Base-by-base conservation (phyloP, 2,113 vertebrate species). In the Puffinus mauretanicus region DNA sequence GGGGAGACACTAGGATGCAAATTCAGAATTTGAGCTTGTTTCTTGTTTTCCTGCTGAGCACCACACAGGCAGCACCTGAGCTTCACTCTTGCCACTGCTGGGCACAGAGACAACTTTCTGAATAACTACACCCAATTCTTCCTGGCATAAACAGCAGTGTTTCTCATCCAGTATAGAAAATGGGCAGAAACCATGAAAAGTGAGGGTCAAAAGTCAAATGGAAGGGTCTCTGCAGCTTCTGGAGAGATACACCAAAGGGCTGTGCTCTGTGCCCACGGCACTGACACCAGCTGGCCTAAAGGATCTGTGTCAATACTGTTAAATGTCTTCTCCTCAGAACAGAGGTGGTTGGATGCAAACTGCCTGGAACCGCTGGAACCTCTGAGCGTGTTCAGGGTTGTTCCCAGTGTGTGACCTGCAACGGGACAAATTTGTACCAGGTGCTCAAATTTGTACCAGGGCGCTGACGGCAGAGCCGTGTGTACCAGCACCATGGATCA, bases 401-500 rank as follows among this genome's bases (percentile, higher is more conserved):
- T 15, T 79, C 34, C 55, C 16, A 54, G 25, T 1, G 0, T 14
- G 17, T 27, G 61, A 49, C 44, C 26, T 60, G 54, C 19, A 51
- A 42, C 0, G 1, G 25, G 25, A 5, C 36, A 19, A 36, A 25
- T 20, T 21, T 6, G 6, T 13, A n/a, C 19, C 27, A 30, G 17
- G 25, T 10, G 40, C 40, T 40, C 36, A 19, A 36, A 25, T 20
- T 17, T 6, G 6, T 13, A n/a, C 19, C 27, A 30, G 17, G 25
- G 16, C n/a, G 24, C 8, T 15, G 13, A 20, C 3, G 3, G 40
- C 72, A 25, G 22, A 16, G 70, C 10, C 44, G 60, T 19, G 60
- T 19, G 25, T 13, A 25, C 21, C 46, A 69, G 32, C 54, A 16
- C 32, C 65, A 38, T 0, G 13, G 66, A 40, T 57, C 66, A n/a